These are phyloP conservation scores for Xiphias gladius DNA, from an alignment of 2,113 vertebrate genomes.

Conservation along the genomic window DNA sequence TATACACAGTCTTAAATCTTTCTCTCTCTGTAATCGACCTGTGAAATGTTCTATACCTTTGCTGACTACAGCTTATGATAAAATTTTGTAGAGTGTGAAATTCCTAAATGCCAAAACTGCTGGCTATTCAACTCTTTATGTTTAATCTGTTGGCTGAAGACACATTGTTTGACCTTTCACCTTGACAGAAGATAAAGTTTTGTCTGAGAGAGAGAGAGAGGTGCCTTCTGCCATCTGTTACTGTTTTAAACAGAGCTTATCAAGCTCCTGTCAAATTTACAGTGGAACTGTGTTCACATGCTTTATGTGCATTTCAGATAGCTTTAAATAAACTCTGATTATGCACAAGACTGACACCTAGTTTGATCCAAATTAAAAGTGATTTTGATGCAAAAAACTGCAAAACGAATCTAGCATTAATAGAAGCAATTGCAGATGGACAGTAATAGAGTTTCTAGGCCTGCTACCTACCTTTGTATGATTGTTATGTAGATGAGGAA, in stretches of 20 bases:
- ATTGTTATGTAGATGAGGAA: conserved; percentile 66
- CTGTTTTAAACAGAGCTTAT: conserved; percentile 20
- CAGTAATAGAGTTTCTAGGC: conserved; percentile 36
- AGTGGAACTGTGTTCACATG: background rate
- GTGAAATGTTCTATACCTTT: conserved; percentile 37
- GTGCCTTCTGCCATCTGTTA: conserved; percentile 40
- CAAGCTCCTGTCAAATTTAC: conserved; percentile 24
- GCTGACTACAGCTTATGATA: conserved; percentile 68
- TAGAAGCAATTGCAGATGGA: conserved; percentile 37
- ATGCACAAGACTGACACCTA: conserved; percentile 22
- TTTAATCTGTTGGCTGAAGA: conserved; percentile 54
- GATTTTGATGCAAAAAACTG: conserved; percentile 14
- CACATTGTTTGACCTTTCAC: conserved; percentile 56
- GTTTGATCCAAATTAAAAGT: conserved; percentile 43
- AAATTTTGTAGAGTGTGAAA: conserved; percentile 63
- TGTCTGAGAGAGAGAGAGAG: conserved; percentile 38
- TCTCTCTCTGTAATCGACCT: background rate
- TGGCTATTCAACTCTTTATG: conserved; percentile 45
- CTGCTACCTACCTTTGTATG: conserved; percentile 39
- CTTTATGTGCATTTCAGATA: conserved; percentile 14
- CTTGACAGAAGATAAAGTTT: conserved; percentile 46
- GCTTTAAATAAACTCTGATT: conserved; percentile 43
- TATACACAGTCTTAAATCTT: background rate
- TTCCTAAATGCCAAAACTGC: conserved; percentile 62
- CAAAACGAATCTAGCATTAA: conserved; percentile 6